Percentiles rank a stretch among this genome's conserved stretches.
Evolutionary conservation across 92 coral and sea anemone genomes (phyloP).

Genomic region (Paragorgia papillata): DNA sequence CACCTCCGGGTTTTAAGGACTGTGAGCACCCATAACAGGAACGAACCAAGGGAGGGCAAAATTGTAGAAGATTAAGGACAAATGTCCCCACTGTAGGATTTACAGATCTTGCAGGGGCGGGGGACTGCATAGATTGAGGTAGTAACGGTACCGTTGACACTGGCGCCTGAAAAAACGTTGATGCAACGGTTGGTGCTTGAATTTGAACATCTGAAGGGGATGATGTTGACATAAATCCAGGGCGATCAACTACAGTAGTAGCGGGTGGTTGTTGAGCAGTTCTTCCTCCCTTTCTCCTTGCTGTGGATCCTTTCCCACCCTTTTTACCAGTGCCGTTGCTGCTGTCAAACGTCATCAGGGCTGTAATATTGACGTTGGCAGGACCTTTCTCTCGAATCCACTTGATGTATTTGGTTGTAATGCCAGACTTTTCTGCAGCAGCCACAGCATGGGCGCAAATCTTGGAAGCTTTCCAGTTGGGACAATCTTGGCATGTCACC

Average conservation of each 20-base stretch:
- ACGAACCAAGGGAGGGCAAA: background rate
- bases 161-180: too few relatives aligned
- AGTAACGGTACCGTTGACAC: too few relatives aligned
- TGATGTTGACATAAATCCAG: background rate
- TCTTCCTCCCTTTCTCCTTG: conserved; percentile 30
- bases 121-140: too few relatives aligned
- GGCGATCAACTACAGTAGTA: conserved; percentile 31
- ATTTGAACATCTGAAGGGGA: background rate
- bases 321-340: conserved; percentile 49
- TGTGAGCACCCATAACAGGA: background rate
- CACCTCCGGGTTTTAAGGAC: background rate
- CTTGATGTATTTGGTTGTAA: conserved; percentile 22
- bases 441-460: conserved; percentile 53
- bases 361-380: conserved; percentile 19
- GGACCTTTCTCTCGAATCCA: conserved; percentile 28
- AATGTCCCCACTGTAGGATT: too few relatives aligned
- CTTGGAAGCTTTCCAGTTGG: conserved; percentile 37
- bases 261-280: conserved; percentile 4
- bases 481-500: conserved; percentile 46
- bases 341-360: conserved; percentile 33
- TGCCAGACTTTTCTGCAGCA: conserved; percentile 35
- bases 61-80: background rate
- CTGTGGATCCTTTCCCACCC: conserved; percentile 30
- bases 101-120: too few relatives aligned
- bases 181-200: too few relatives aligned